These are phyloP conservation scores for Leucophora obtusa DNA, from an alignment of 2,888 invertebrate genomes.

Conservation along the genomic window DNA sequence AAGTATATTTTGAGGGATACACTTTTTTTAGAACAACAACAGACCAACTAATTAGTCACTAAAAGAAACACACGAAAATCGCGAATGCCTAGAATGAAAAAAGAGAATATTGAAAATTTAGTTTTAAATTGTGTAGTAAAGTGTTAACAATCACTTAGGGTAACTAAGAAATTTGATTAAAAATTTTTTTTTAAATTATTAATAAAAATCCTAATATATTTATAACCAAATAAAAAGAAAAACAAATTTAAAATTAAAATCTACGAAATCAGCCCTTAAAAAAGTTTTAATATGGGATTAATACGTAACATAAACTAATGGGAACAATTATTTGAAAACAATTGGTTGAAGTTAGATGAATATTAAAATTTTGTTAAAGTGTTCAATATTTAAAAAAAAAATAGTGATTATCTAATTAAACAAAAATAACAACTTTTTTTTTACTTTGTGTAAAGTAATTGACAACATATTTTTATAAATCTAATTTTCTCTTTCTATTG, in stretches of 20 bases:
- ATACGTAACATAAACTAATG: too few relatives aligned
- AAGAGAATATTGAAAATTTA: conserved; percentile 8
- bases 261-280: too few relatives aligned
- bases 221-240: too few relatives aligned
- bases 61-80: background rate
- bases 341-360: too few relatives aligned
- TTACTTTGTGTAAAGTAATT: conserved; percentile 8
- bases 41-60: conserved; percentile 8
- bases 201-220: too few relatives aligned
- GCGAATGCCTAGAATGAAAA: background rate
- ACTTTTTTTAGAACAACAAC: too few relatives aligned
- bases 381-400: background rate
- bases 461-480: background rate
- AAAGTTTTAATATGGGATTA: too few relatives aligned
- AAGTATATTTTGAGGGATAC: too few relatives aligned
- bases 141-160: conserved; percentile 7
- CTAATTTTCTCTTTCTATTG: background rate
- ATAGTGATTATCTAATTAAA: conserved; percentile 52
- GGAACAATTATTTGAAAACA: background rate
- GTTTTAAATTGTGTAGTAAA: conserved; percentile 25
- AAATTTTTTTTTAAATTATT: too few relatives aligned
- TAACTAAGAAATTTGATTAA: conserved; percentile 1
- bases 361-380: background rate
- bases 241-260: too few relatives aligned
- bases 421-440: conserved; percentile 5